A percentile compares a stretch with the other conserved stretches of the same genome.
Evolutionary conservation across 2,888 invertebrate species (phyloP).

Genomic region (Drosophila merina): DNA sequence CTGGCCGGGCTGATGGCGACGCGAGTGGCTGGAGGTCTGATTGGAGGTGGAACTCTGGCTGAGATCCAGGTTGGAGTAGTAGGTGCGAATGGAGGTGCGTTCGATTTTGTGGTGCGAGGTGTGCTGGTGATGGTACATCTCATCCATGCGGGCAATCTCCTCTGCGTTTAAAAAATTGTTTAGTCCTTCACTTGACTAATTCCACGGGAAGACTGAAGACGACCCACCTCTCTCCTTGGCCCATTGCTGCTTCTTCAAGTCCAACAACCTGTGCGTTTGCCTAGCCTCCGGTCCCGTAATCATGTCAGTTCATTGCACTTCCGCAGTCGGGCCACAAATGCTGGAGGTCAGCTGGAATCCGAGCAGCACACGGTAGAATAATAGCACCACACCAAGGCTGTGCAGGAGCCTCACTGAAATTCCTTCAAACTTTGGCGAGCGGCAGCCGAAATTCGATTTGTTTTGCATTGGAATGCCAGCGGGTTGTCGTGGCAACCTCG

Average conservation of each 20-base stretch:
- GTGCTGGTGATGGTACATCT: conserved; percentile 87
- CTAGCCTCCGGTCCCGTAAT: conserved; percentile 81
- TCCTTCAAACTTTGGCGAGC: conserved; percentile 54
- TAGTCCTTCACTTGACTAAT: background rate
- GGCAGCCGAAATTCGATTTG: conserved; percentile 55
- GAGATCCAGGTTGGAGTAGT: conserved; percentile 83
- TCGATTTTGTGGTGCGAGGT: conserved; percentile 84
- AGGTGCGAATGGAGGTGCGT: conserved; percentile 84
- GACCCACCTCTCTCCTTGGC: conserved; percentile 93
- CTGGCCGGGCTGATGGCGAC: conserved; percentile 15
- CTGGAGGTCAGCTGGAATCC: conserved; percentile 15
- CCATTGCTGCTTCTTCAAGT: conserved; percentile 96
- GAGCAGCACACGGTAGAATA: conserved; percentile 28
- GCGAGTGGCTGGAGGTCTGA: conserved; percentile 57
- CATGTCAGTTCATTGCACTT: conserved; percentile 75
- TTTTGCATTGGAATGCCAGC: conserved; percentile 75
- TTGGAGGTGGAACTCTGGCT: conserved; percentile 71
- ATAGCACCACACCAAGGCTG: conserved; percentile 61
- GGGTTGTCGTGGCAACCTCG: conserved; percentile 65
- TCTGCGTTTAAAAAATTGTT: conserved; percentile 85
- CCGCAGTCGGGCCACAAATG: conserved; percentile 11
- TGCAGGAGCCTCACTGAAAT: conserved; percentile 48
- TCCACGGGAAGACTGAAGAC: conserved; percentile 50
- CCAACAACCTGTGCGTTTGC: conserved; percentile 87
- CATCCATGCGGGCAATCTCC: conserved; percentile 91